Evolutionary conservation across 2,113 vertebrate genomes (phyloP), one percentile per base, ranked within the genome.

Genomic region (Theristicus caerulescens): DNA sequence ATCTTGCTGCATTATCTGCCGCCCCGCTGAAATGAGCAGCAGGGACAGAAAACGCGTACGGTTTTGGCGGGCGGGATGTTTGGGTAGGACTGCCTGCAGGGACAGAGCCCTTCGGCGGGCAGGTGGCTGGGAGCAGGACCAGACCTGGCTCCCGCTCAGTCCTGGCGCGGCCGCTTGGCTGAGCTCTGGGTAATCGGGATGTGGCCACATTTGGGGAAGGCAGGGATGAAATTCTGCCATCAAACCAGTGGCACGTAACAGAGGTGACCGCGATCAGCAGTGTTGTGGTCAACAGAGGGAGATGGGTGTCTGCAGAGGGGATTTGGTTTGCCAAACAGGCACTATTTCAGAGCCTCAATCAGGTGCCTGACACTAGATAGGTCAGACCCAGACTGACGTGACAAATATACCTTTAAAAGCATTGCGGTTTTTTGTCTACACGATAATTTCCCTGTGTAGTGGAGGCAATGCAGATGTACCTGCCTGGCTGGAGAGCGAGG

Each of bases 11-110:
- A 1, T 21, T 11, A 3, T 32, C 20, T 70, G 46, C 72, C 59
- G 79, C 51, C 29, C 32, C 0, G 0, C 34, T 59, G 67, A 82
- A 86, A 42, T 5, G 36, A 64, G 57, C 44, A 71, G 26, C 26
- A n/a, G 54, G 64, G 70, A 44, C 31, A 69, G 34, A 58, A 55
- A 24, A 34, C 1, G 4, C 0, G 0, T 15, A 0, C 5, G 54
- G 24, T 38, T 86, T 49, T 61, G 79, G 57, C 31, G 11, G 42
- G 49, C 0, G 4, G 51, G 21, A 22, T 29, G 87, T 46, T 71
- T 78, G 81, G 46, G 71, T 32, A 38, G 66, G 47, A 71, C 25
- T 36, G 44, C 83, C 25, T 42, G 54, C 13, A 26, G 79, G 16
- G 55, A 38, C 66, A 74, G 70, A 58, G 78, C 21, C 55, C 59